A percentile compares a stretch with the other conserved stretches of the same genome.
Conservation (phyloP, 2,888 invertebrate genomes). For the Rambutsinella grinnellia region DNA sequence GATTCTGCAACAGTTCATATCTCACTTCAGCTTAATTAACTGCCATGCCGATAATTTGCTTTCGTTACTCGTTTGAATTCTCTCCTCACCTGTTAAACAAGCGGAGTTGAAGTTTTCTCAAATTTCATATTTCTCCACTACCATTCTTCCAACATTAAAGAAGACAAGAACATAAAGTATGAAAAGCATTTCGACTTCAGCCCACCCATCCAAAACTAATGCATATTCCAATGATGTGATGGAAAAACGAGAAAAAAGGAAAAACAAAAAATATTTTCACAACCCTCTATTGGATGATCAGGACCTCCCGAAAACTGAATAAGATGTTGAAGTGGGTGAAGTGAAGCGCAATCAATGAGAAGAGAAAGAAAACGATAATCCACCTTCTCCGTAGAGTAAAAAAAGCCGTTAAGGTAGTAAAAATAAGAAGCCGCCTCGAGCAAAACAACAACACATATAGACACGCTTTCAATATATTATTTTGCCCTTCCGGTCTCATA, state of each 20-base stretch:
- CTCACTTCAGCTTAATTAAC: too few species aligned
- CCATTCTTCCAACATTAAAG: too few species aligned
- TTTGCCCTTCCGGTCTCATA: neutral
- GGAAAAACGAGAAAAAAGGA: neutral
- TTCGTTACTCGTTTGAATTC: too few species aligned
- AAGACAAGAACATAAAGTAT: too few species aligned
- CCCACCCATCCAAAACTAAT: neutral
- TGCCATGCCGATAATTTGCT: too few species aligned
- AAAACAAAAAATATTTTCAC: neutral
- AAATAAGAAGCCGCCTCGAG: neutral
- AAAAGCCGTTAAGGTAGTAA: neutral
- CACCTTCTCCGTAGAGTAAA: neutral
- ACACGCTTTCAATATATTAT: neutral
- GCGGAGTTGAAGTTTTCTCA: too few species aligned
- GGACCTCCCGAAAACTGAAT: neutral
- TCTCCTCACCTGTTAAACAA: too few species aligned
- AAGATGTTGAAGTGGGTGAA: neutral
- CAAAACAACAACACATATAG: neutral
- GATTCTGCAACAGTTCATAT: too few species aligned
- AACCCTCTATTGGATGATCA: neutral
- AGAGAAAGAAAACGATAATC: neutral
- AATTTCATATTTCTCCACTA: too few species aligned
- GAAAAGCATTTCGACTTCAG: too few species aligned
- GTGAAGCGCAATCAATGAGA: constrained; percentile 26
- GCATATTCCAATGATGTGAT: neutral